Base-by-base conservation (phyloP, 2,888 invertebrate species). In the Atethmia centrago region DNA sequence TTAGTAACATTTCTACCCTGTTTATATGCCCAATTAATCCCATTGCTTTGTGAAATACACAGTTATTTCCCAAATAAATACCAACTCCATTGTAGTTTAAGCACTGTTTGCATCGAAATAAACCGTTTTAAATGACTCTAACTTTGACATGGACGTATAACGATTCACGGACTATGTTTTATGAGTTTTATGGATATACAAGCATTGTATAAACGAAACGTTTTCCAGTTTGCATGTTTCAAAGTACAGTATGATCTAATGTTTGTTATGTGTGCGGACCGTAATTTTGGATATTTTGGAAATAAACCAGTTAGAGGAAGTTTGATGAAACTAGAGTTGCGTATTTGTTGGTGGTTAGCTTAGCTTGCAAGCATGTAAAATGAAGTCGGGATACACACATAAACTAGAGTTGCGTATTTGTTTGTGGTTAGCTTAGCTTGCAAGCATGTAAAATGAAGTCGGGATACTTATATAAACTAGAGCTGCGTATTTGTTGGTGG, bases 201-300 rank as follows among this genome's bases (percentile, higher is more conserved):
- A 62, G 25, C 49, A 59, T 42, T 80, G 16, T 31, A 47, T 65
- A 31, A 64, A 68, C 51, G 19, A 55, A 72, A 71, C 62, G 59
- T 74, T 84, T 75, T 36, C 56, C 36, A 67, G 51, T 63, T 71
- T 58, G 28, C 56, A 51, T 53, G 68, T 53, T 56, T 62, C 67
- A 65, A 66, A 72, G 67, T 68, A 71, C 36, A 70, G 68, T 68
- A n/a, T 49, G 5, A 67, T 58, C 40, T 42, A 71, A 66, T 71
- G 69, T 79, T 75, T 58, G 58, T 31, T 69, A 40, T 36, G 3
- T 69, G 55, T 64, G n/a, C 64, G 77, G 56, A 56, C 51, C 71
- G 69, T 77, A 77, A 75, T 79, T 82, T 85, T 71, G 21, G 56
- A 67, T 77, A 74, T 70, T 61, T 16, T n/a, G 74, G 25, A 12